Conservation (phyloP, 2,888 invertebrate genomes). For the Willowsia nigromaculata region DNA sequence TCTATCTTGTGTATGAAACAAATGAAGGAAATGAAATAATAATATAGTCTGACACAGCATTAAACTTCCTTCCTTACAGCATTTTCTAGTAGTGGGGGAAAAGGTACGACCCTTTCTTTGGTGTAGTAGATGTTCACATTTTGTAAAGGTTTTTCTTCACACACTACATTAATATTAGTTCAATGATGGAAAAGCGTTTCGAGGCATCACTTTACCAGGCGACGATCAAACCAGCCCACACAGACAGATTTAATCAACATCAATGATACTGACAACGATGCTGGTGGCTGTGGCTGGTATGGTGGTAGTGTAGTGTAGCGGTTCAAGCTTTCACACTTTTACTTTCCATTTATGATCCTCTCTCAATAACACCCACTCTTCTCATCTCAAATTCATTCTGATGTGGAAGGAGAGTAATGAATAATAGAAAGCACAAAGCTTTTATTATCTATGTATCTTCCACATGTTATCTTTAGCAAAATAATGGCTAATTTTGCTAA, state of each 20-base stretch:
- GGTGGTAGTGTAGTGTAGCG: not conserved
- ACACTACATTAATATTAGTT: slow-evolving; percentile 37
- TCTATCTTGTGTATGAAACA: slow-evolving; percentile 55
- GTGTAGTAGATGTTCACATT: not conserved
- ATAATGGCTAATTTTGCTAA: slow-evolving; percentile 53
- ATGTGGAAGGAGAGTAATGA: not conserved
- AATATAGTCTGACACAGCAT: slow-evolving; percentile 66
- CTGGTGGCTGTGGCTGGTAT: slow-evolving; percentile 34
- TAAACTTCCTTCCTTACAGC: slow-evolving; percentile 8
- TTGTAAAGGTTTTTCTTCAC: slow-evolving; percentile 11
- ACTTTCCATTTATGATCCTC: slow-evolving; percentile 35
- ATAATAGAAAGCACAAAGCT: not conserved
- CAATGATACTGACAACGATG: slow-evolving; percentile 52
- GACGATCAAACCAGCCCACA: slow-evolving; percentile 68
- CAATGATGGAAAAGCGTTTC: slow-evolving; percentile 61
- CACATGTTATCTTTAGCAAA: slow-evolving; percentile 59
- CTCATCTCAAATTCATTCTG: slow-evolving; percentile 31
- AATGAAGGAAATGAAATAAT: slow-evolving; percentile 66
- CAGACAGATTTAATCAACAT: slow-evolving; percentile 73
- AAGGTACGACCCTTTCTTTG: not conserved
- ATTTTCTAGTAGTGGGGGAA: not conserved
- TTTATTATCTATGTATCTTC: slow-evolving; percentile 22
- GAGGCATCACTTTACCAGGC: slow-evolving; percentile 68
- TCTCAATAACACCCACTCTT: slow-evolving; percentile 2
- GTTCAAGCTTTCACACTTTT: slow-evolving; percentile 64